These are phyloP conservation scores for Lasioglossum morio DNA, from an alignment of 2,888 invertebrate species.

Conservation along the genomic window DNA sequence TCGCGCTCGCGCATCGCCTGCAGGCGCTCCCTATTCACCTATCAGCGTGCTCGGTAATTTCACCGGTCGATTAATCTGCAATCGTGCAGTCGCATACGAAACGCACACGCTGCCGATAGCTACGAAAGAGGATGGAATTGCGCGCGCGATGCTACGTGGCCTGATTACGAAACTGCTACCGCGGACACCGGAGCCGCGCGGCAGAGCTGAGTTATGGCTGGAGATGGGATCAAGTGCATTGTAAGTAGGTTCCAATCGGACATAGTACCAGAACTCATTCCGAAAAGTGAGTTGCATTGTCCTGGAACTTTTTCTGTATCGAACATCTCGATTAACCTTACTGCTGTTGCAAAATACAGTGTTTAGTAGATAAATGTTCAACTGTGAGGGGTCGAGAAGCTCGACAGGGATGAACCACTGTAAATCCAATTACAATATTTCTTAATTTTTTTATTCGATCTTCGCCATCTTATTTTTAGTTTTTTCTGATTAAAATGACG, in stretches of 20 bases:
- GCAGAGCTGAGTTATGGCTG: background rate
- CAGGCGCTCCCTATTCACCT: constrained; percentile 14
- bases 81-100: constrained; percentile 44
- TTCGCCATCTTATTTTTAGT: no score
- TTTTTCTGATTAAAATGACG: no score
- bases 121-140: constrained; percentile 8
- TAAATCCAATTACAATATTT: no score
- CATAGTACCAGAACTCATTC: background rate
- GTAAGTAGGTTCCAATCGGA: background rate
- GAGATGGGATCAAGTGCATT: background rate
- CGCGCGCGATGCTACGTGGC: constrained; percentile 18
- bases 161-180: constrained; percentile 26
- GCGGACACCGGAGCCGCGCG: background rate
- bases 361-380: no score
- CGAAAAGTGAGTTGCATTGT: background rate
- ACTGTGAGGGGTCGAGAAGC: no score
- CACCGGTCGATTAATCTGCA: constrained; percentile 50
- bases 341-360: background rate
- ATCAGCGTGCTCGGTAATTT: constrained; percentile 25
- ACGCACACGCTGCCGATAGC: constrained; percentile 1
- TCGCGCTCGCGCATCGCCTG: background rate
- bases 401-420: no score
- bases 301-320: background rate
- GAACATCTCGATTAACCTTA: background rate
- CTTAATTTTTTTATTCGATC: no score